phyloP scores from a whole-genome alignment of 2,113 vertebrate species.

The Mionectes macconnelli region DNA sequence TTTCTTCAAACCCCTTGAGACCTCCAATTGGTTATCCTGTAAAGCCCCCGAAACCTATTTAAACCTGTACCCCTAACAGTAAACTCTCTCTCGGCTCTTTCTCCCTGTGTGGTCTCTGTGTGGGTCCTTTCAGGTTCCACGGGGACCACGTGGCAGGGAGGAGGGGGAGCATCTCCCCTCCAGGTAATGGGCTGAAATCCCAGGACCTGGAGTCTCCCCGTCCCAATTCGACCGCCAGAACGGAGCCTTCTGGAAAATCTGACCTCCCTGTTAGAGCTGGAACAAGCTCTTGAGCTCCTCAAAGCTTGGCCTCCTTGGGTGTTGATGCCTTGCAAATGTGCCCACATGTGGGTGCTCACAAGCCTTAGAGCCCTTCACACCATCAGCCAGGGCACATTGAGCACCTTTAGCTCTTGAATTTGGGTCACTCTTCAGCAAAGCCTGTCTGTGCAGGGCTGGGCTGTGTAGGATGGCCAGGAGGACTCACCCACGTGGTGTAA shows the following conservation, averaged over 20 bases:
- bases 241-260: rapidly evolving
- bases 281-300: neutral
- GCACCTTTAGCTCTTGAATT: neutral
- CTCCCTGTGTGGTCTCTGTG: too few relatives aligned
- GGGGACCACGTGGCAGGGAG: too few relatives aligned
- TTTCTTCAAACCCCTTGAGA: too few relatives aligned
- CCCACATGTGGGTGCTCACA: neutral
- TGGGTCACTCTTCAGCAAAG: neutral
- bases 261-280: neutral
- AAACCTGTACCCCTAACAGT: too few relatives aligned
- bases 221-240: too few relatives aligned
- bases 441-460: neutral
- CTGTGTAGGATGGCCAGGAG: neutral
- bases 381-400: neutral
- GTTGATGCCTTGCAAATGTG: neutral
- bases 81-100: too few relatives aligned
- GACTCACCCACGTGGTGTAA: neutral
- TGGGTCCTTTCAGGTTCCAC: too few relatives aligned
- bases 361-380: neutral
- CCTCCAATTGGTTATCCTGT: too few relatives aligned
- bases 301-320: neutral
- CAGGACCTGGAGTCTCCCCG: too few relatives aligned
- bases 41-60: too few relatives aligned
- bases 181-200: too few relatives aligned
- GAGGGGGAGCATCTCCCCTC: too few relatives aligned